Percentiles rank a stretch among this genome's conserved stretches.
Conservation (phyloP, 2,888 invertebrate genomes). For the Metacarcinus magister region DNA sequence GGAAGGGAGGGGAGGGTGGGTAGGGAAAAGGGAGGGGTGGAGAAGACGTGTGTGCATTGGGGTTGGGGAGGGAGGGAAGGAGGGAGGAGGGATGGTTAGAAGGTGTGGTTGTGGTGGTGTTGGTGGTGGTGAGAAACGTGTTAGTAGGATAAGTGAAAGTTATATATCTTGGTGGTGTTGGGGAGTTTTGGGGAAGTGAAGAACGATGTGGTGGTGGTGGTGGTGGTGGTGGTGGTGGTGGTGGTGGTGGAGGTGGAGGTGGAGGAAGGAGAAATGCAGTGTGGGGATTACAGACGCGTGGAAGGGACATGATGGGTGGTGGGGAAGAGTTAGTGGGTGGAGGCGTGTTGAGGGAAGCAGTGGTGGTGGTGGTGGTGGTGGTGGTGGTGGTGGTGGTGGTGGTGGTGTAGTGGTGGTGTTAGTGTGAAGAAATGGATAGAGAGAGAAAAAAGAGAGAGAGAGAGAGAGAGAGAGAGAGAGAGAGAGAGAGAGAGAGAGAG, state of each 20-base stretch:
- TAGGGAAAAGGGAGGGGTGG: background rate
- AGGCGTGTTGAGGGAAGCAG: background rate
- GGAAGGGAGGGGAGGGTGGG: background rate
- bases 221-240: background rate
- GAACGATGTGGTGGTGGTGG: background rate
- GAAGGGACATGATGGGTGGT: no score
- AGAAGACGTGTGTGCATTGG: background rate
- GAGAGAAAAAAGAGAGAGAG: no score
- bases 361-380: background rate
- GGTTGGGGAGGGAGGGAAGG: background rate
- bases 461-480: no score
- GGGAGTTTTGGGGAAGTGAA: background rate
- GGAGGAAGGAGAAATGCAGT: background rate
- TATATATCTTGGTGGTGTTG: background rate
- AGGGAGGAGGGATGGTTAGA: background rate
- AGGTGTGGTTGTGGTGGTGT: background rate
- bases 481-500: no score
- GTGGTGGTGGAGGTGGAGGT: background rate
- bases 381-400: slow-evolving; percentile 5
- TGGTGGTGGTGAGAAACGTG: background rate
- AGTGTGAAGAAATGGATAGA: no score
- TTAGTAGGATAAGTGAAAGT: background rate
- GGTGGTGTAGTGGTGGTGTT: background rate
- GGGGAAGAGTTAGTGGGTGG: background rate
- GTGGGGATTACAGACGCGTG: no score